Conservation (phyloP, 1,140 invertebrate species). For the Papilio aristodemus region DNA sequence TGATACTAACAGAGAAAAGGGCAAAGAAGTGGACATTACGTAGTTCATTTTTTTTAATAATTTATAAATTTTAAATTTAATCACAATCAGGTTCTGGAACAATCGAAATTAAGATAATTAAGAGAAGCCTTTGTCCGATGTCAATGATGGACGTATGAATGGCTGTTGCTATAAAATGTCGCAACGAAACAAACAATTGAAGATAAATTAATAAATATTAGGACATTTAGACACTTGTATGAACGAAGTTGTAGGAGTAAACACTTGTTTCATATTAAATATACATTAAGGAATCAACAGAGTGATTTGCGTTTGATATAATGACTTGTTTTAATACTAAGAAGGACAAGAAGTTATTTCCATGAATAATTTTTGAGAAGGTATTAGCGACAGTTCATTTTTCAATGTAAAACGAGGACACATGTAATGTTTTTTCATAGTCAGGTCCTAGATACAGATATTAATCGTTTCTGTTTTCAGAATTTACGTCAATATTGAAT, state of each 20-base stretch:
- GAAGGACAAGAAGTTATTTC: neutral
- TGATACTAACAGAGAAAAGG: no score
- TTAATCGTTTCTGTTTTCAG: no score
- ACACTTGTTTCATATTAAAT: neutral
- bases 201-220: neutral
- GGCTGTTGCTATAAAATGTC: neutral
- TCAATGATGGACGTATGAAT: neutral
- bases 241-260: neutral
- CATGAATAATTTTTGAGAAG: neutral
- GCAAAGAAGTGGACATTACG: no score
- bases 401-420: no score
- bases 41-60: no score
- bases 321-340: neutral
- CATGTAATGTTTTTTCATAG: no score
- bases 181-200: neutral
- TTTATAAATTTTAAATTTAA: no score
- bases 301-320: neutral
- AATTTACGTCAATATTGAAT: no score
- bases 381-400: neutral
- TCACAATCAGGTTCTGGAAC: neutral
- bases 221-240: neutral
- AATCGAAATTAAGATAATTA: neutral
- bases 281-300: slow-evolving; percentile 6
- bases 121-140: neutral
- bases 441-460: no score